Evolutionary conservation across 2,888 invertebrate genomes (phyloP).

Genomic region (Choreutis nemorana): DNA sequence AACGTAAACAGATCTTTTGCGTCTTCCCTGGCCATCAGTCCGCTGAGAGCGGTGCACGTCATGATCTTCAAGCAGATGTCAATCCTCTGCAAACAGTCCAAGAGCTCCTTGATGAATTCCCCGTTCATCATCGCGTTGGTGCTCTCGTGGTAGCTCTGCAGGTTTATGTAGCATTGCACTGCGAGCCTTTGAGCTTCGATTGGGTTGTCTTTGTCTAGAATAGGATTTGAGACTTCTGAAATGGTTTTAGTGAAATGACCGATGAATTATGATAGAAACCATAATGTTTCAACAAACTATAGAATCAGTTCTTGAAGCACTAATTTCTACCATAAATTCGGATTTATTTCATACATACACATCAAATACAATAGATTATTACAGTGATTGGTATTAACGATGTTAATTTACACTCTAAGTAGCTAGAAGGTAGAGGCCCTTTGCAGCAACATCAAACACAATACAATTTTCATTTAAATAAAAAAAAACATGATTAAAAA

Average conservation of each 20-base stretch:
- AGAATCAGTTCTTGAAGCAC: no score
- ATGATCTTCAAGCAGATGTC: slow-evolving; percentile 43
- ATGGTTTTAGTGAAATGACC: no score
- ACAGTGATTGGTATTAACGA: no score
- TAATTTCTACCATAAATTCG: no score
- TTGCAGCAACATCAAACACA: no score
- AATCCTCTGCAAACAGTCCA: slow-evolving; percentile 40
- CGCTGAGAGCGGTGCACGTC: slow-evolving; percentile 37
- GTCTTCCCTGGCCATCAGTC: slow-evolving; percentile 39
- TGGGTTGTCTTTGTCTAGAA: slow-evolving; percentile 39
- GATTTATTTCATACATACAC: no score
- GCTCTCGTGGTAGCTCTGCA: slow-evolving; percentile 44
- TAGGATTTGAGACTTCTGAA: no score
- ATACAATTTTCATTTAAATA: not conserved
- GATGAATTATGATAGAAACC: no score
- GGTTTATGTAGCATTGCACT: slow-evolving; percentile 47
- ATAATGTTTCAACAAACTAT: no score
- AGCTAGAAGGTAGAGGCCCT: no score
- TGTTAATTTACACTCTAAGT: no score
- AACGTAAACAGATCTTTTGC: slow-evolving; percentile 37
- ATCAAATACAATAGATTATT: no score
- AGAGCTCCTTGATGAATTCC: slow-evolving; percentile 44
- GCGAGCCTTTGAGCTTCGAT: slow-evolving; percentile 51
- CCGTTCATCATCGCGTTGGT: slow-evolving; percentile 39
- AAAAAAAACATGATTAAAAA: not conserved